phyloP scores from a whole-genome alignment of 2,797 vertebrate species.

The Crocodylus rhombifer region DNA sequence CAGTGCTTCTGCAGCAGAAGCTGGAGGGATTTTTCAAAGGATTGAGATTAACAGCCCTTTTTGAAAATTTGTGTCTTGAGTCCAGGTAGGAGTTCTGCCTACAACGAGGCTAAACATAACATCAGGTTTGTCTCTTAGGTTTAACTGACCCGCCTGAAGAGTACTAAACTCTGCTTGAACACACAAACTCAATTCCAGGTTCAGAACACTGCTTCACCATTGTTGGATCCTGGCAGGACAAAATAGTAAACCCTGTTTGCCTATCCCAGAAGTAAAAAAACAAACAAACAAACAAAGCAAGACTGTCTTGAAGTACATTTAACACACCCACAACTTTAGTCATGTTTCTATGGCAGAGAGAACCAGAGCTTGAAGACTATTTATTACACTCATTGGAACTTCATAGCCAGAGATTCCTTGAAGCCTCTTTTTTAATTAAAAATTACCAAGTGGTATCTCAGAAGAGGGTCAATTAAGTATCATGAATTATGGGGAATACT shows the following conservation, averaged over 20 bases:
- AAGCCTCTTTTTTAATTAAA: background rate
- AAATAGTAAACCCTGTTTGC: background rate
- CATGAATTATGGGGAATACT: background rate
- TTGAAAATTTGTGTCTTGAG: background rate
- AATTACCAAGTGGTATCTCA: background rate
- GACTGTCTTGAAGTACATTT: background rate
- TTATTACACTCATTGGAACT: background rate
- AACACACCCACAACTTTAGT: background rate
- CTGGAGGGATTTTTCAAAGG: background rate
- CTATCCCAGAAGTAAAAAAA: background rate
- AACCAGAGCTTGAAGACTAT: background rate
- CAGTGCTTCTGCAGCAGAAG: background rate
- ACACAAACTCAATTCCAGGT: background rate
- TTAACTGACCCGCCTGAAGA: background rate
- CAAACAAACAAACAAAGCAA: background rate
- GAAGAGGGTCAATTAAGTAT: background rate
- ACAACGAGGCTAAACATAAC: background rate
- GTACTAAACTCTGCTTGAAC: background rate
- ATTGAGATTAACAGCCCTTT: background rate
- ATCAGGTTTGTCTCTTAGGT: background rate
- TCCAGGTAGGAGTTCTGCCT: background rate
- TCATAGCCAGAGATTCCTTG: too few relatives aligned
- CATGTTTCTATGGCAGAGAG: background rate
- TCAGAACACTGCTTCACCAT: background rate
- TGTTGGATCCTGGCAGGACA: background rate